Evolutionary conservation across 1,140 invertebrate genomes (phyloP).

Genomic region (Zaprionus kolodkinae): DNA sequence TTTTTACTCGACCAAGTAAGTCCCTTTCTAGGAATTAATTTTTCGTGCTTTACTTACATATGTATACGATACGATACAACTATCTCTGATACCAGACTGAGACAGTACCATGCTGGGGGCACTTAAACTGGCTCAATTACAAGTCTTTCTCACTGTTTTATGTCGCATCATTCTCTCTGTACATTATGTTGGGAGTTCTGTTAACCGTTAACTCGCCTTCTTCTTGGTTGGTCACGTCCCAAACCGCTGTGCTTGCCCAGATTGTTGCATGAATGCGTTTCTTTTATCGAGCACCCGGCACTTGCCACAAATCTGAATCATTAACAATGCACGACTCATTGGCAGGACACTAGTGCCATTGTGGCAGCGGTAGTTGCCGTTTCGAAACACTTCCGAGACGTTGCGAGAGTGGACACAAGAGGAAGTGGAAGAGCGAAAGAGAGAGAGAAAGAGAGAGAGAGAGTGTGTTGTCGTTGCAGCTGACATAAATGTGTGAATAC

Average conservation of each 20-base stretch:
- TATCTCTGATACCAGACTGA: not conserved
- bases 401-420: not conserved
- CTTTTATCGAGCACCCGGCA: constrained; percentile 38
- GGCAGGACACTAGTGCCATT: constrained; percentile 27
- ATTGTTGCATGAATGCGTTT: constrained; percentile 1
- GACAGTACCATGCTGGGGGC: not conserved
- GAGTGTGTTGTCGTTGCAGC: not conserved
- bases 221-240: not conserved
- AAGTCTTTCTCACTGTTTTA: not conserved
- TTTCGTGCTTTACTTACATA: not conserved
- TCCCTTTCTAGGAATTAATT: constrained; percentile 4
- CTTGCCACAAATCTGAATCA: constrained; percentile 63
- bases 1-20: not conserved
- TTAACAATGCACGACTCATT: constrained; percentile 73
- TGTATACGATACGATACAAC: not conserved
- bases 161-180: not conserved
- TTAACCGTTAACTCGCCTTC: not conserved
- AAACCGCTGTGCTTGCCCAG: constrained; percentile 1
- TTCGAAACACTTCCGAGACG: constrained; percentile 14
- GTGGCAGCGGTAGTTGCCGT: constrained; percentile 18
- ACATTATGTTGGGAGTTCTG: not conserved
- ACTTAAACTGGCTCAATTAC: not conserved
- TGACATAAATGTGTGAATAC: not conserved
- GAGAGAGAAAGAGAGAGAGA: not conserved
- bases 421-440: not conserved